phyloP scores from a whole-genome alignment of 2,113 vertebrate species.

The Ictidomys tridecemlineatus region DNA sequence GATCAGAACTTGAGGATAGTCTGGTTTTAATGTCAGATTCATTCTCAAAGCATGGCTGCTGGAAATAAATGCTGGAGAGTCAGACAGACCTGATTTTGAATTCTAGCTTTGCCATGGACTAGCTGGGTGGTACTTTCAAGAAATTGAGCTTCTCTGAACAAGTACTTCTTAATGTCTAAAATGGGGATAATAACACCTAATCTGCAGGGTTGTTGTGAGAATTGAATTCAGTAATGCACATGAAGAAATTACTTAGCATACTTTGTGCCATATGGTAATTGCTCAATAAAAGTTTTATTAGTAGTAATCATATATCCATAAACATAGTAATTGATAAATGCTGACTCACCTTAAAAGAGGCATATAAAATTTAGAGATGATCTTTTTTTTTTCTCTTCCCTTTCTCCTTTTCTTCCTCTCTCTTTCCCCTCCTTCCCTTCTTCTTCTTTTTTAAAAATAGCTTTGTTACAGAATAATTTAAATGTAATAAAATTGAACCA shows the following conservation, averaged over 20 bases:
- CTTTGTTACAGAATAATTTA: neutral
- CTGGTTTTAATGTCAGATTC: constrained; percentile 6
- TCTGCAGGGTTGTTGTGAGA: neutral
- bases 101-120: neutral
- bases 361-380: neutral
- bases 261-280: neutral
- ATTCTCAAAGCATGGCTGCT: neutral
- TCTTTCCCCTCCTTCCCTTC: neutral
- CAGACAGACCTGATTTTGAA: neutral
- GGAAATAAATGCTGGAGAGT: neutral
- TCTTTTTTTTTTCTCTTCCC: no score
- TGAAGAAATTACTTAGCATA: neutral
- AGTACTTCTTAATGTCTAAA: neutral
- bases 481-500: neutral
- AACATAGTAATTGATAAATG: constrained; percentile 17
- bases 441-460: neutral
- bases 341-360: neutral
- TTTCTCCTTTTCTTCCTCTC: rapidly evolving
- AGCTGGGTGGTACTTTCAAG: neutral
- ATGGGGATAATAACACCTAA: neutral
- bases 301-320: neutral
- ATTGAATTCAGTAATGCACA: neutral
- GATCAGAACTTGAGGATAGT: neutral
- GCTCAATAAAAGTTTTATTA: neutral
- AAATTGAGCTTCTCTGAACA: neutral